phyloP scores from a whole-genome alignment of 2,888 invertebrate species.

The Rutpela maculata region DNA sequence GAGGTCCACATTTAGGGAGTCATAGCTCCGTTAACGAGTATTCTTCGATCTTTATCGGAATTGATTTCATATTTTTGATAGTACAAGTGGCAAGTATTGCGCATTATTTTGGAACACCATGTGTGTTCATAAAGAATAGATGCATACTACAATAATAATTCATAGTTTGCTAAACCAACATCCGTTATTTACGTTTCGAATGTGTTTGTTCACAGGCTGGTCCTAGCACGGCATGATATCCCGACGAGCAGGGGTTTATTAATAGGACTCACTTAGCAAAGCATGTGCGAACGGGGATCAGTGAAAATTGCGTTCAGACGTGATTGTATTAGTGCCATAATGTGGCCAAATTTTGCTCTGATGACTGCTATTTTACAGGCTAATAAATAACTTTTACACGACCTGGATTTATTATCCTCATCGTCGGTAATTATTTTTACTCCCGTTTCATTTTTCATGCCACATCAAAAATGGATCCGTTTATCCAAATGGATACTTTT shows the following conservation, averaged over 20 bases:
- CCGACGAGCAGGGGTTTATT: conserved; percentile 32
- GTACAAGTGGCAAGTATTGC: too few species aligned
- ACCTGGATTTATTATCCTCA: conserved; percentile 41
- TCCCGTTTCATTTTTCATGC: conserved; percentile 40
- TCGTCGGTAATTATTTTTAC: conserved; percentile 45
- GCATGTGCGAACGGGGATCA: conserved; percentile 39
- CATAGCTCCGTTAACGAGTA: too few species aligned
- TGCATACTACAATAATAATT: background rate
- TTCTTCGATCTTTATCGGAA: too few species aligned
- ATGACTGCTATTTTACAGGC: conserved; percentile 41
- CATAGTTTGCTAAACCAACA: background rate
- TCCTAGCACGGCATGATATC: background rate
- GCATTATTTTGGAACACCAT: too few species aligned
- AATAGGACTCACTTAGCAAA: conserved; percentile 38
- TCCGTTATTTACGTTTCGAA: background rate
- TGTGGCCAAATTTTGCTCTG: conserved; percentile 40
- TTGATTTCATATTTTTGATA: too few species aligned
- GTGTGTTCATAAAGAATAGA: background rate
- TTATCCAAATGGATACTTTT: conserved; percentile 33
- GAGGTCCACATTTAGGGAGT: too few species aligned
- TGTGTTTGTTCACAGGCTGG: conserved; percentile 2
- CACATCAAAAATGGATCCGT: conserved; percentile 34
- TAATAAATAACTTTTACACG: conserved; percentile 45
- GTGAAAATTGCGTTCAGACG: conserved; percentile 45
- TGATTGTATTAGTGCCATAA: conserved; percentile 45